Base-by-base conservation (phyloP, 2,797 vertebrate genomes). In the Natrix natrix region DNA sequence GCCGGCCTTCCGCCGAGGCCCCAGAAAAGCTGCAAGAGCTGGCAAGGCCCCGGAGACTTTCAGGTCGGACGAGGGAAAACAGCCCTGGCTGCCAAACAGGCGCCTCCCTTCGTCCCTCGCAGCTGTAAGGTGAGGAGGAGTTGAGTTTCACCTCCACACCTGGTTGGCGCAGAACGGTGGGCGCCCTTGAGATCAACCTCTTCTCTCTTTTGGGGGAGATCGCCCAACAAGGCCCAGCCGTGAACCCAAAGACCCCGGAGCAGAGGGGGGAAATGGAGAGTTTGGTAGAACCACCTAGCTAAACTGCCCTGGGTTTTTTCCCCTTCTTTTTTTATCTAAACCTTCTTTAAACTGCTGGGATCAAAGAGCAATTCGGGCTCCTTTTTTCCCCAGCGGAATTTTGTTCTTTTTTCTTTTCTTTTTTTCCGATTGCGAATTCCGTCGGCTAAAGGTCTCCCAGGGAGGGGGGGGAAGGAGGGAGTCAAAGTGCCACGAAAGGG, bases 361-460 rank as follows among this genome's bases (percentile, higher is more conserved):
- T 12, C 17, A 63, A 37, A 37, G 22, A 1, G 8, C 54, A 43
- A 4, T 20, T 37, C 4, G 1, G 3, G 12, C 54, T 61, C 6
- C 7, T 12, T 66, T 22, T 6, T 6, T 7, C 5, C 28, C 43
- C 28, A 37, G 12, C 20, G 1, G 2, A 32, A 0, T 8, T 59
- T 59, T 59, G 5, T 59, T 1, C 16, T 12, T 57, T 1, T 57
- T 5, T 57, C 32, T 37, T 37, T 37, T 37, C 32, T 17, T 57
- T 1, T 69, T 54, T 89, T 32, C 1, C 5, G 28, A 28, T 37
- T 37, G 8, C 5, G 32, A 37, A 37, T 32, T 43, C 24, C 16
- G 32, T 0, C 0, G 74, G 43, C 20, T 14, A 55, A 57, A 24
- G 0, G 5, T n/a, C 28, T 59, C 22, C 5, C 0, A 1, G 8